phyloP scores from a whole-genome alignment of 2,113 vertebrate species.

The Bubo scandiacus region DNA sequence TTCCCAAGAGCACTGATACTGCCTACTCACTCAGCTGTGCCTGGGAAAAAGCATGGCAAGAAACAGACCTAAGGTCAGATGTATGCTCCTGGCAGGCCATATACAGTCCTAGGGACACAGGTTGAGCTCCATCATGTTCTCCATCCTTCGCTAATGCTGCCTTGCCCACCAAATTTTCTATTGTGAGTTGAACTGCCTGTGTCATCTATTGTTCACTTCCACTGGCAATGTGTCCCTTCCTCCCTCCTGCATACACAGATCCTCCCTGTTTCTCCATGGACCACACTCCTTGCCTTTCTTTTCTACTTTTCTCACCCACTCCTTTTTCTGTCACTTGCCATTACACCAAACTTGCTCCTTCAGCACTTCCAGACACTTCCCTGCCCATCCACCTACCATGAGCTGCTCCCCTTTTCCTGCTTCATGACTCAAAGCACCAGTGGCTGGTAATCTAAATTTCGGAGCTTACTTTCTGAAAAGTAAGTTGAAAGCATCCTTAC shows the following conservation, averaged over 20 bases:
- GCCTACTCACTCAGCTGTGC: not conserved
- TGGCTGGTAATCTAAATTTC: not conserved
- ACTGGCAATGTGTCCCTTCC: not conserved
- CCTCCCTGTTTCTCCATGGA: not conserved
- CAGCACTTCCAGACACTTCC: not conserved
- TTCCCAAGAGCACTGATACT: not conserved
- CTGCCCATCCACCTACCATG: not conserved
- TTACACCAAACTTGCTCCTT: not conserved
- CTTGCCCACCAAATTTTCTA: not conserved
- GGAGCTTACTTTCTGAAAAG: not conserved
- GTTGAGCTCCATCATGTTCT: not conserved
- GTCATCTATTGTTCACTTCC: not conserved
- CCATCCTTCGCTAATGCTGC: not conserved
- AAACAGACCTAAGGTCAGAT: not conserved
- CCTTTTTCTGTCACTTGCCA: not conserved
- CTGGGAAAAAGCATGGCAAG: not conserved
- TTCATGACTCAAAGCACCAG: not conserved
- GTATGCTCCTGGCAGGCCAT: not conserved
- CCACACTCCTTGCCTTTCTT: not conserved
- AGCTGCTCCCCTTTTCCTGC: not conserved
- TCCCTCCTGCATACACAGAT: not conserved
- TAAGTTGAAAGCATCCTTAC: not conserved
- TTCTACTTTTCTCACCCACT: fast-evolving
- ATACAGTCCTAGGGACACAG: not conserved
- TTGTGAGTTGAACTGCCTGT: not conserved